Evolutionary conservation across 2,113 vertebrate genomes (phyloP).

Genomic region (Psettodes erumei): DNA sequence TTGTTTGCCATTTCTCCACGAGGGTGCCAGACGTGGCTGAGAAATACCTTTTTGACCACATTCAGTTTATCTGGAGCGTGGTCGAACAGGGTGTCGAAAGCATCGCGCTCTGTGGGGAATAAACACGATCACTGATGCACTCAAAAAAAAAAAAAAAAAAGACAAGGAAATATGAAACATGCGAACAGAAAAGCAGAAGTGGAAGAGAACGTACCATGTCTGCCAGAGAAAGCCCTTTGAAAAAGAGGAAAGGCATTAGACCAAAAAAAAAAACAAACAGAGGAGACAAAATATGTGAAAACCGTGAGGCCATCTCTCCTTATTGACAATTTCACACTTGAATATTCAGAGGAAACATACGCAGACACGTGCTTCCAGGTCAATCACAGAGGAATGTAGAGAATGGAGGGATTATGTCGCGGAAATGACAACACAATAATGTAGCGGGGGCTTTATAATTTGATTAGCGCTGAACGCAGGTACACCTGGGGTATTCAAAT

Average conservation of each 20-base stretch:
- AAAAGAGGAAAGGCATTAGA: neutral
- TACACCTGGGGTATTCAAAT: constrained; percentile 51
- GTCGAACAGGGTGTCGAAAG: constrained; percentile 97
- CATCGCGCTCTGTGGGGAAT: constrained; percentile 91
- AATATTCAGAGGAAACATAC: constrained; percentile 31
- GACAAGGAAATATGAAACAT: neutral
- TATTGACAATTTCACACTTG: constrained; percentile 48
- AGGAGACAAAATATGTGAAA: neutral
- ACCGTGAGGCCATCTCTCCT: constrained; percentile 8
- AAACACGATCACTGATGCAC: neutral
- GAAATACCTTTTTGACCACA: constrained; percentile 95
- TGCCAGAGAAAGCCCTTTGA: constrained; percentile 92
- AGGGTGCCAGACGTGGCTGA: neutral
- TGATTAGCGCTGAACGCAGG: constrained; percentile 55
- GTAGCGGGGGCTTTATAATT: constrained; percentile 46
- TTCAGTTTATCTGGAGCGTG: constrained; percentile 98
- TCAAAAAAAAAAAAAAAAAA: neutral
- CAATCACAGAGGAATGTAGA: constrained; percentile 71
- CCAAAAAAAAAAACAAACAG: neutral
- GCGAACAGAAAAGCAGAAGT: neutral
- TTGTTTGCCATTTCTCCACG: neutral
- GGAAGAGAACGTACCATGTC: constrained; percentile 87
- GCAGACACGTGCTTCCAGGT: constrained; percentile 36
- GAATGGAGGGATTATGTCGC: constrained; percentile 41
- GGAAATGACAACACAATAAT: constrained; percentile 58